Conservation (phyloP, 2,797 vertebrate species). For the Melanogrammus aeglefinus region DNA sequence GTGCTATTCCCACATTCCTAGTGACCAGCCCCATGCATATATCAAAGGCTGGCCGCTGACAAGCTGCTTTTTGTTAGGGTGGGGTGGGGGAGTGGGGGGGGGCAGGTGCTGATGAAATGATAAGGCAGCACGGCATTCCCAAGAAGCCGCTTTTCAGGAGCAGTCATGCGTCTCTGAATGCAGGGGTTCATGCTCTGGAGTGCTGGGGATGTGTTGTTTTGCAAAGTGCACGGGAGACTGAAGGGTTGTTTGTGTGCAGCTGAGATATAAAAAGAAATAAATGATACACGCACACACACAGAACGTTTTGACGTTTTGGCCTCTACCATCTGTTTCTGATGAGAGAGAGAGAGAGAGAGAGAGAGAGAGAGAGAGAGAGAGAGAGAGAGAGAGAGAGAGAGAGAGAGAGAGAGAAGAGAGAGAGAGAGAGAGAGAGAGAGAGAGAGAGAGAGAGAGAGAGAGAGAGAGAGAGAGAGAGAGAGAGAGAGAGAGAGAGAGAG, state of each 20-base stretch:
- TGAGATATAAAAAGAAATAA: conserved; percentile 49
- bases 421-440: too few relatives aligned
- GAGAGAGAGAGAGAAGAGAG: too few relatives aligned
- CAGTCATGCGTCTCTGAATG: conserved; percentile 69
- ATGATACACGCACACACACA: not conserved
- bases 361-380: too few relatives aligned
- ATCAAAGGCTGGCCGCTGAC: conserved; percentile 67
- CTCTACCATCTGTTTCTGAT: conserved; percentile 37
- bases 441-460: too few relatives aligned
- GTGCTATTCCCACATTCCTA: conserved; percentile 72
- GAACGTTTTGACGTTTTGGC: conserved; percentile 26
- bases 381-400: too few relatives aligned
- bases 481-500: too few relatives aligned
- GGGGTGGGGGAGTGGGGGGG: too few relatives aligned
- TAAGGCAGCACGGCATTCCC: conserved; percentile 60
- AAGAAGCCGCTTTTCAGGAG: conserved; percentile 52
- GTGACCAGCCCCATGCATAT: conserved; percentile 61
- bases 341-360: not conserved
- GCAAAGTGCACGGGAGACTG: conserved; percentile 38
- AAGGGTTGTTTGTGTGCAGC: conserved; percentile 40
- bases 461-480: too few relatives aligned
- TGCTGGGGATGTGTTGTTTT: conserved; percentile 47
- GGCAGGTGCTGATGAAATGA: conserved; percentile 58
- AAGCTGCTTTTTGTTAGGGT: conserved; percentile 60
- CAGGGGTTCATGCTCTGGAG: conserved; percentile 52